These are phyloP conservation scores for Ailurus styani DNA, from an alignment of 2,113 vertebrate species.

Conservation along the genomic window DNA sequence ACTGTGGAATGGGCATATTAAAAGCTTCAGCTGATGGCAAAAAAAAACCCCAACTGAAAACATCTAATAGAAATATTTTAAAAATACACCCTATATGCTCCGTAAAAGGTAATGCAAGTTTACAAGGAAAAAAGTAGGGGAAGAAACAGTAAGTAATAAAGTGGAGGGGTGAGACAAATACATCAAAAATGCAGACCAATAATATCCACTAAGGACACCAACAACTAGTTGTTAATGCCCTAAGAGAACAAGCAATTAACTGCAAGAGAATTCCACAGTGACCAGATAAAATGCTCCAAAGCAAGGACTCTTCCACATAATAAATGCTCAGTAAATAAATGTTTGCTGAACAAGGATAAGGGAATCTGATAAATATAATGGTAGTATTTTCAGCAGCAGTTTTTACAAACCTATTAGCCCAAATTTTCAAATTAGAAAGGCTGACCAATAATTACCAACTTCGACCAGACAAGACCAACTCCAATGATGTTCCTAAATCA, in stretches of 20 bases:
- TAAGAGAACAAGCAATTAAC: neutral
- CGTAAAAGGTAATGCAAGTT: neutral
- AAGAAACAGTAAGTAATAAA: neutral
- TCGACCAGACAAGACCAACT: neutral
- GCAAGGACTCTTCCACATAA: neutral
- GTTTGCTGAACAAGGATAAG: neutral
- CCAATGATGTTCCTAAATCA: neutral
- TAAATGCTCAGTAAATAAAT: neutral
- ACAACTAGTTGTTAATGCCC: neutral
- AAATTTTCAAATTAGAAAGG: conserved; percentile 18
- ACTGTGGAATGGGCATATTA: neutral
- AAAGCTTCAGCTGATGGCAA: neutral
- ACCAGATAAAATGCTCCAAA: neutral
- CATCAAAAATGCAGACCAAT: neutral
- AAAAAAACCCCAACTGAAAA: neutral
- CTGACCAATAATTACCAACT: neutral
- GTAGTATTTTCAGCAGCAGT: neutral
- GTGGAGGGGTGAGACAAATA: neutral
- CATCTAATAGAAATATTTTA: neutral
- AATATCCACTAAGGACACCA: neutral
- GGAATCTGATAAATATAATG: neutral
- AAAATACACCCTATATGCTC: neutral
- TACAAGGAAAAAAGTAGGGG: neutral
- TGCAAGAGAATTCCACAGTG: neutral
- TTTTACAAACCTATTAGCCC: neutral